A percentile compares a stretch with the other conserved stretches of the same genome.
Conservation (phyloP, 2,113 vertebrate genomes). For the Ochotona princeps region DNA sequence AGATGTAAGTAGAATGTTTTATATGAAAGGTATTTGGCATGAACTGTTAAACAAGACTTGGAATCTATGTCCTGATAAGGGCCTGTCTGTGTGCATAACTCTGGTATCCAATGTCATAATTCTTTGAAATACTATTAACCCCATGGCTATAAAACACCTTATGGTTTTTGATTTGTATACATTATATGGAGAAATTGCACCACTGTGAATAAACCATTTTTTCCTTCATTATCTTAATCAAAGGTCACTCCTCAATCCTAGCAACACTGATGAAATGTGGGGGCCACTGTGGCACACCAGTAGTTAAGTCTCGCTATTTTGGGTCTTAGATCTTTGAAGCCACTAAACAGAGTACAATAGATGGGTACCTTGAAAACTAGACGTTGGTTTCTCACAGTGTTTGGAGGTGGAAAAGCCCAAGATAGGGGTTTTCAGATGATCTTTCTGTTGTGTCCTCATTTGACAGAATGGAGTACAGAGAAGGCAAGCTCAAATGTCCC, state of each 20-base stretch:
- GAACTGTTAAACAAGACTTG: neutral
- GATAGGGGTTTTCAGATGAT: neutral
- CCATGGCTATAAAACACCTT: neutral
- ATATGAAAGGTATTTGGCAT: neutral
- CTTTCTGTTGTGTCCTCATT: neutral
- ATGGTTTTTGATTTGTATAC: neutral
- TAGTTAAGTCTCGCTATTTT: neutral
- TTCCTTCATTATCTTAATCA: neutral
- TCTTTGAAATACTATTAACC: neutral
- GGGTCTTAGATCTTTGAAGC: no score
- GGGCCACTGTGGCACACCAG: neutral
- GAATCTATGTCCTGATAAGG: neutral
- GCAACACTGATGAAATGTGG: neutral
- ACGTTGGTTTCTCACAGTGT: neutral
- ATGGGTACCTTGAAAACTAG: neutral
- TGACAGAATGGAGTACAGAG: neutral
- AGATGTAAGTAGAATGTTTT: neutral
- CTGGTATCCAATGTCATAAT: neutral
- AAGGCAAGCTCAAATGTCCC: neutral
- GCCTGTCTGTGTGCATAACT: neutral
- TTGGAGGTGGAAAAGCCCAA: neutral
- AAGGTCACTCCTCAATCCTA: neutral
- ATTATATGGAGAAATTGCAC: neutral
- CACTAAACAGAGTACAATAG: neutral
- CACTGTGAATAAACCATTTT: neutral